Percentiles rank a stretch among this genome's conserved stretches.
These are phyloP conservation scores for Ypsolopha sequella DNA, from an alignment of 2,888 invertebrate species.

Conservation along the genomic window DNA sequence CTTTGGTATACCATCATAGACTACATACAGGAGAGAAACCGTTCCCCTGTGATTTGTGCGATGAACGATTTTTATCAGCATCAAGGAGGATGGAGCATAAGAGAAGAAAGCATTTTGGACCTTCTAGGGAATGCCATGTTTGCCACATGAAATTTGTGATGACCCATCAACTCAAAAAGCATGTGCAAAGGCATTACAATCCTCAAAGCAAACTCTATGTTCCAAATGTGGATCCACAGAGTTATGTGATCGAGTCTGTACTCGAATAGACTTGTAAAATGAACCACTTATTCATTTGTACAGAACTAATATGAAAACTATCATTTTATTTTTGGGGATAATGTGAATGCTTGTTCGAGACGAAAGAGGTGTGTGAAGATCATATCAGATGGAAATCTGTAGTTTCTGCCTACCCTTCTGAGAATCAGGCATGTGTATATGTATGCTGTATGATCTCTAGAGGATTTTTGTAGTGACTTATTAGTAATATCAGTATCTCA, in stretches of 20 bases:
- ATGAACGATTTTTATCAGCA: conserved; percentile 46
- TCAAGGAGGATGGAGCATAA: conserved; percentile 49
- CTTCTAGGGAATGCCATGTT: conserved; percentile 35
- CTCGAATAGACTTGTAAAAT: background rate
- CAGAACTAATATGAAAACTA: no score
- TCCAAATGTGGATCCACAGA: background rate
- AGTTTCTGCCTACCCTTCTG: no score
- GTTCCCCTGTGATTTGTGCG: conserved; percentile 44
- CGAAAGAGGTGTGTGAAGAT: no score
- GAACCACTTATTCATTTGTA: no score
- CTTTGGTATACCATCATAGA: conserved; percentile 43
- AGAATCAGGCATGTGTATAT: no score
- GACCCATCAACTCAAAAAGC: conserved; percentile 30
- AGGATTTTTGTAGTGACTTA: no score
- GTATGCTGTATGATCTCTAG: no score
- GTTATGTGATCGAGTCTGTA: background rate
- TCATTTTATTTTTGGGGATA: no score
- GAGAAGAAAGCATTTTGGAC: conserved; percentile 41
- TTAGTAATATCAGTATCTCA: no score
- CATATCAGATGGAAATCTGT: no score
- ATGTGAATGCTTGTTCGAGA: no score
- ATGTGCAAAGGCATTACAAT: conserved; percentile 40
- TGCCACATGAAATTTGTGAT: conserved; percentile 44
- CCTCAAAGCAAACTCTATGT: conserved; percentile 45
- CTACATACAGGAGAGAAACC: conserved; percentile 53